Percentiles rank a stretch among this genome's conserved stretches.
phyloP scores from a whole-genome alignment of 1,140 invertebrate genomes.

The Odontomachus brunneus region DNA sequence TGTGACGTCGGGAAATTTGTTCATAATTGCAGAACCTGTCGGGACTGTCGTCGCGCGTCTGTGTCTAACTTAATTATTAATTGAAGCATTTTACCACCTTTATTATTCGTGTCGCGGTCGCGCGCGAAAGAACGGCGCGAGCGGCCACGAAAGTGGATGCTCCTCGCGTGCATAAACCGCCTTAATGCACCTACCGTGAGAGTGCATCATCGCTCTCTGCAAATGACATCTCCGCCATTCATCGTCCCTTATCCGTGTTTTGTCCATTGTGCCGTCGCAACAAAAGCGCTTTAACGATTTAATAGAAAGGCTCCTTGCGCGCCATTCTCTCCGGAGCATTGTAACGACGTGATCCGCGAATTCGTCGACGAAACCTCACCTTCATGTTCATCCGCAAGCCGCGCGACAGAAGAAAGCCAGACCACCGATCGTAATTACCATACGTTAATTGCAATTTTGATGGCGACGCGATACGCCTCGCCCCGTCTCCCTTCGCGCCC shows the following conservation, averaged over 20 bases:
- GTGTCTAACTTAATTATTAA: conserved; percentile 55
- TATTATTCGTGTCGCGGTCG: conserved; percentile 54
- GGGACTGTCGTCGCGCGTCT: background rate
- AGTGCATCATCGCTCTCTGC: conserved; percentile 73
- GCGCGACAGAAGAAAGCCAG: background rate
- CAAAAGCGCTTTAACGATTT: conserved; percentile 71
- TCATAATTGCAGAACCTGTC: background rate
- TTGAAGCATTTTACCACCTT: conserved; percentile 66
- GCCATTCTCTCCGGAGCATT: conserved; percentile 16
- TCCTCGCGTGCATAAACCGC: conserved; percentile 72
- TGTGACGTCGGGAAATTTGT: background rate
- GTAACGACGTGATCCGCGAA: background rate
- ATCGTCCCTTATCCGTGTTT: conserved; percentile 67
- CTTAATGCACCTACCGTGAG: conserved; percentile 73
- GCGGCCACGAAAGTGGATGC: conserved; percentile 62
- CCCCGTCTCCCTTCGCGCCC: background rate
- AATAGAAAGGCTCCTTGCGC: conserved; percentile 64
- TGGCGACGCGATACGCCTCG: background rate
- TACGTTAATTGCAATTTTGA: conserved; percentile 38
- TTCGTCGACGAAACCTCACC: background rate
- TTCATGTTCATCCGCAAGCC: background rate
- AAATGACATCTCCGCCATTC: conserved; percentile 71
- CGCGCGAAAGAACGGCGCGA: background rate
- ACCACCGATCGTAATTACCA: conserved; percentile 23
- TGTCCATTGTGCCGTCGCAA: conserved; percentile 67